A percentile compares a stretch with the other conserved stretches of the same genome.
These are phyloP conservation scores for Eilema griseolum DNA, from an alignment of 2,888 invertebrate genomes.

Conservation along the genomic window DNA sequence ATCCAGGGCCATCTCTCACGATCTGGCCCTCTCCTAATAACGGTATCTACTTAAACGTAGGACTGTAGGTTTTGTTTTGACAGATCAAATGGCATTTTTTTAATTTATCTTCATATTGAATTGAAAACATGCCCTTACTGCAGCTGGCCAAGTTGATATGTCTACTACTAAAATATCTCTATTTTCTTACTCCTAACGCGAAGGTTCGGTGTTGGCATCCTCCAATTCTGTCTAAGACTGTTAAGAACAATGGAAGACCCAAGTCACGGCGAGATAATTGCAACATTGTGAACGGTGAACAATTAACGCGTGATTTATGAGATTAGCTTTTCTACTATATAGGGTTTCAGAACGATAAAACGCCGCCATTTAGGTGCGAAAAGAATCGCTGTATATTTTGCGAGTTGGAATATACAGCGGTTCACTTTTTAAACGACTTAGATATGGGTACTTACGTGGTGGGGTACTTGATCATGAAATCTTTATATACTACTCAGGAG, in stretches of 20 bases:
- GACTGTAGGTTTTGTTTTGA: too few relatives aligned
- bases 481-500: too few relatives aligned
- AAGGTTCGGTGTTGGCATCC: background rate
- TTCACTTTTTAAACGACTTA: background rate
- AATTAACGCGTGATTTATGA: conserved; percentile 50
- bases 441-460: background rate
- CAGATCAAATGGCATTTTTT: too few relatives aligned
- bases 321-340: conserved; percentile 34
- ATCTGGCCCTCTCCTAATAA: too few relatives aligned
- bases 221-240: conserved; percentile 14
- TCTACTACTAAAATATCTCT: too few relatives aligned
- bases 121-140: too few relatives aligned
- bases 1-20: too few relatives aligned
- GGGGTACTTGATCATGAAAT: too few relatives aligned
- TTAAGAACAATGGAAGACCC: conserved; percentile 42
- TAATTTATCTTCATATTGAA: too few relatives aligned
- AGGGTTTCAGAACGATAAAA: conserved; percentile 6
- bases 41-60: too few relatives aligned
- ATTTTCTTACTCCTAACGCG: background rate
- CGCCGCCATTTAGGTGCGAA: background rate
- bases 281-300: conserved; percentile 26
- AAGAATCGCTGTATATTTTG: too few relatives aligned
- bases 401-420: background rate
- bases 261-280: conserved; percentile 28
- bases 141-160: too few relatives aligned